phyloP scores from a whole-genome alignment of 2,797 vertebrate genomes.

The Lepilemur septentrionalis region DNA sequence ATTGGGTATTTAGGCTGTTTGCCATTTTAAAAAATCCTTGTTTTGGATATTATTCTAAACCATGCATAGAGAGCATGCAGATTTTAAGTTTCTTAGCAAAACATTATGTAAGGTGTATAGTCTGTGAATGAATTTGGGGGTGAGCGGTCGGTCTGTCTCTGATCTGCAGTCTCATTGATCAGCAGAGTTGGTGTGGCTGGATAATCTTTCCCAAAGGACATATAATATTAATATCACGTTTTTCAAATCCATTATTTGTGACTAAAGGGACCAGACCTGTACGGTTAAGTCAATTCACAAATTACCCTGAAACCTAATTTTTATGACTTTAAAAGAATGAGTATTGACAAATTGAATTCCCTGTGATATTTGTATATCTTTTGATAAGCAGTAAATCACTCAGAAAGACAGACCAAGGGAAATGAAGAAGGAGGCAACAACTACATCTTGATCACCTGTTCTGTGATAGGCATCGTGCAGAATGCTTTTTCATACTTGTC shows the following conservation, averaged over 20 bases:
- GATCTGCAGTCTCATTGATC: background rate
- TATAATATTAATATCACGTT: background rate
- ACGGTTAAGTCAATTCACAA: background rate
- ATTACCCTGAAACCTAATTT: background rate
- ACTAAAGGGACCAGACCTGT: background rate
- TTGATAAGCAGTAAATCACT: background rate
- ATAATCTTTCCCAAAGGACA: background rate
- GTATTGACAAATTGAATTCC: background rate
- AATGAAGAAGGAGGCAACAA: background rate
- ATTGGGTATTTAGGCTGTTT: background rate
- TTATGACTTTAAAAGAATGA: background rate
- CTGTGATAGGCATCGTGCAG: background rate
- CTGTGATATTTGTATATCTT: background rate
- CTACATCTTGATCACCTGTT: rapidly evolving
- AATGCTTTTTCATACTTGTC: background rate
- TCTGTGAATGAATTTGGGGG: background rate
- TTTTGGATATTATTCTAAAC: background rate
- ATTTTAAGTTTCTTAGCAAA: background rate
- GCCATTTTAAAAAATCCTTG: background rate
- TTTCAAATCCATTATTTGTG: background rate
- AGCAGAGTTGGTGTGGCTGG: background rate
- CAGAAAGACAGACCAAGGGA: background rate
- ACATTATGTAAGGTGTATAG: background rate
- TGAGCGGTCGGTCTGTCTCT: background rate
- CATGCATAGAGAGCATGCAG: background rate